Conservation (phyloP, 2,888 invertebrate species). For the Heliconius aoede region DNA sequence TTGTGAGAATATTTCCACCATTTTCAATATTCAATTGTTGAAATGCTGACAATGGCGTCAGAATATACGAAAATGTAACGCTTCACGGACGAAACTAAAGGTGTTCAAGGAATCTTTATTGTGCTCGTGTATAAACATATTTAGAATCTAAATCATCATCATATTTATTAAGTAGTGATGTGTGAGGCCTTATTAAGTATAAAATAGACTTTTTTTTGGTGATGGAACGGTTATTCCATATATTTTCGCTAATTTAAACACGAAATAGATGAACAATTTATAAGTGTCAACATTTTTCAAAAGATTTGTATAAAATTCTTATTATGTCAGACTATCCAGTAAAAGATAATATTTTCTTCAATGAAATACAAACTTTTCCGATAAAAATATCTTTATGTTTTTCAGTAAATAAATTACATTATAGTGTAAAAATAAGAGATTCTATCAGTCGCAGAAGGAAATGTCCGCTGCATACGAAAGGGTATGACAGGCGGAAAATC, state of each 20-base stretch:
- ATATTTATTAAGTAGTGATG: neutral
- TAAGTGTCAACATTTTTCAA: neutral
- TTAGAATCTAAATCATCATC: neutral
- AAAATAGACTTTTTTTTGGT: neutral
- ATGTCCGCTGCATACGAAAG: conserved; percentile 47
- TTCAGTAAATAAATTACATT: neutral
- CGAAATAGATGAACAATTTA: neutral
- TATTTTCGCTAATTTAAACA: neutral
- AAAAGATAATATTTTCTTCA: neutral
- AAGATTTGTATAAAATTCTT: neutral
- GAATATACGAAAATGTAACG: conserved; percentile 19
- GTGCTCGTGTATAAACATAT: neutral
- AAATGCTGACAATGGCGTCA: conserved; percentile 31
- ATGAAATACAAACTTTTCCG: neutral
- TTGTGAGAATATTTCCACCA: conserved; percentile 54
- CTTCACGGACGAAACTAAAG: conserved; percentile 12
- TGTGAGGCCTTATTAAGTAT: neutral
- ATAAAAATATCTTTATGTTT: neutral
- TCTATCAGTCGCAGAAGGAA: conserved; percentile 37
- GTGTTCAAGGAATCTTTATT: conserved; percentile 1
- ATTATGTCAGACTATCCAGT: neutral
- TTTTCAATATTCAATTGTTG: conserved; percentile 62
- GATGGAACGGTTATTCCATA: neutral
- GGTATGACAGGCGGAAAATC: conserved; percentile 49
- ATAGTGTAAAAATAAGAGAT: neutral